Conservation (phyloP, 2,888 invertebrate species). For the Ochropacha duplaris region DNA sequence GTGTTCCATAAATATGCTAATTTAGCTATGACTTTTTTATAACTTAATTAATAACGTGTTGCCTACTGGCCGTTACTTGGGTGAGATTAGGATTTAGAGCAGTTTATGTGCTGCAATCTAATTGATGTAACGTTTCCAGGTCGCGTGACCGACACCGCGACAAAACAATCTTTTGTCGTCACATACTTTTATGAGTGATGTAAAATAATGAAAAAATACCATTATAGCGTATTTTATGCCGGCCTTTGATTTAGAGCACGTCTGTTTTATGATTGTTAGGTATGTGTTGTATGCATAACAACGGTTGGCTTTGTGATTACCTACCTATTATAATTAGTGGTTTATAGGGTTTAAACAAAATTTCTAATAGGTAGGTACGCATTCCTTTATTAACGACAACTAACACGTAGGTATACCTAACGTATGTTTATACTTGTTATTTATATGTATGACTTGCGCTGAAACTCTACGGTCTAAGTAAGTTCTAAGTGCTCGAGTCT, state of each 20-base stretch:
- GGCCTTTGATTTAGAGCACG: constrained; percentile 66
- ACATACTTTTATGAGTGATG: constrained; percentile 74
- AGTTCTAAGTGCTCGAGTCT: too few species aligned
- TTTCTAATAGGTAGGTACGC: too few species aligned
- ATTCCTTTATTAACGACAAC: too few species aligned
- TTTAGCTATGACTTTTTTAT: constrained; percentile 79
- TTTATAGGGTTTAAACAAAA: neutral
- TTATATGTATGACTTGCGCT: too few species aligned
- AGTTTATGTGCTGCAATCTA: constrained; percentile 75
- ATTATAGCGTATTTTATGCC: constrained; percentile 54
- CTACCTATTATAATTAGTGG: neutral
- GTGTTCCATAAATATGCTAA: constrained; percentile 77
- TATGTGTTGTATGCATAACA: constrained; percentile 22
- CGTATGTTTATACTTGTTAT: too few species aligned
- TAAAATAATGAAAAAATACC: constrained; percentile 79
- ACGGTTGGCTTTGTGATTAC: neutral
- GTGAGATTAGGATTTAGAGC: constrained; percentile 74
- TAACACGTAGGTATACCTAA: too few species aligned
- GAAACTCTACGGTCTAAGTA: too few species aligned
- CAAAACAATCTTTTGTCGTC: constrained; percentile 50
- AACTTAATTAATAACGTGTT: constrained; percentile 80
- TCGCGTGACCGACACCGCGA: constrained; percentile 60
- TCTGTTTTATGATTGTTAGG: constrained; percentile 45
- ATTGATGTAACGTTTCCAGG: constrained; percentile 59
- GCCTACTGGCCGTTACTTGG: constrained; percentile 45